These are phyloP conservation scores for Caenorhabditis inopinata DNA, from an alignment of 1,140 invertebrate species.

Conservation along the genomic window DNA sequence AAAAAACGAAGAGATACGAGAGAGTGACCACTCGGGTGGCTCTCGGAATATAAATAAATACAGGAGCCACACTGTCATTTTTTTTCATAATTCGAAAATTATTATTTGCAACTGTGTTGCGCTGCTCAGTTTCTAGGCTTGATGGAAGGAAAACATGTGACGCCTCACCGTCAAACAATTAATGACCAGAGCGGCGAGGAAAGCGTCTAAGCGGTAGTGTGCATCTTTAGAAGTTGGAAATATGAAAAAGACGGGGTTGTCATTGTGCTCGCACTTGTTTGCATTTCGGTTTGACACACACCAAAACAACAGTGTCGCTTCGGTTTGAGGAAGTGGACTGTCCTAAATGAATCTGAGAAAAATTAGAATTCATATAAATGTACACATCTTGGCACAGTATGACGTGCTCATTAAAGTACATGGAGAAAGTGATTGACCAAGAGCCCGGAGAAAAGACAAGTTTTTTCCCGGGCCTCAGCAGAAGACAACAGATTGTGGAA, in stretches of 20 bases:
- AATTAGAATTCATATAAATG: no score
- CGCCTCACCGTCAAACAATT: not conserved
- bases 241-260: not conserved
- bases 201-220: no score
- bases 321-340: no score
- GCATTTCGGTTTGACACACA: slow-evolving; percentile 25
- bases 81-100: no score
- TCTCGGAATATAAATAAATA: slow-evolving; percentile 12
- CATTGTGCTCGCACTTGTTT: slow-evolving; percentile 17
- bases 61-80: not conserved
- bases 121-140: no score
- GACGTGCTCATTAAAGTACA: no score
- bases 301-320: slow-evolving; percentile 10
- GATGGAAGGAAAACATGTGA: no score
- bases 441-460: not conserved
- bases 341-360: no score
- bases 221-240: not conserved
- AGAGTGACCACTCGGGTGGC: slow-evolving; percentile 3
- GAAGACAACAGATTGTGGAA: not conserved
- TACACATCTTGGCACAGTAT: no score
- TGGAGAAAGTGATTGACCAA: no score
- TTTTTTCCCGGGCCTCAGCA: not conserved
- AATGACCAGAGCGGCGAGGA: not conserved
- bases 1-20: slow-evolving; percentile 26
- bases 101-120: no score